These are phyloP conservation scores for Hirudinaria manillensis DNA, from an alignment of 2,888 invertebrate genomes.

Conservation along the genomic window DNA sequence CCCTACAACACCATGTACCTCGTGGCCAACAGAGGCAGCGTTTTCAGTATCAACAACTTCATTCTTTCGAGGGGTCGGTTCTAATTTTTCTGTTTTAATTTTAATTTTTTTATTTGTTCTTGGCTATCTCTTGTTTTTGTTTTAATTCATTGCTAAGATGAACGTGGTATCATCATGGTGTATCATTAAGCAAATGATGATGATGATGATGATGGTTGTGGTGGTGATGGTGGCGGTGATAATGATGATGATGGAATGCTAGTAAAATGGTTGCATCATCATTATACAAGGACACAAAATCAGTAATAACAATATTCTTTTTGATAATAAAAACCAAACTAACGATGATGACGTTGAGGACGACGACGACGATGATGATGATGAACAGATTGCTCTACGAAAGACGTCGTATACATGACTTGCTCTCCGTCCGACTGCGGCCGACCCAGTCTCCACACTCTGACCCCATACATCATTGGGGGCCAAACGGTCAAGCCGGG, in stretches of 20 bases:
- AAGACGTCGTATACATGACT: background rate
- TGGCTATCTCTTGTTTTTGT: no score
- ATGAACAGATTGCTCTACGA: slow-evolving; percentile 1
- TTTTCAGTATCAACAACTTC: background rate
- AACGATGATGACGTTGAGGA: no score
- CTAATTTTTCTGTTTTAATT: background rate
- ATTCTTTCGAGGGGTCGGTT: background rate
- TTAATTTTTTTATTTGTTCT: no score
- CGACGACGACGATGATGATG: no score
- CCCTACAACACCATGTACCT: background rate
- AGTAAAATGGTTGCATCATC: background rate
- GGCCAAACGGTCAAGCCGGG: slow-evolving; percentile 36
- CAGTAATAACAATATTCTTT: no score
- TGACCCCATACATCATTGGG: slow-evolving; percentile 38
- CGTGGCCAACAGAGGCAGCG: background rate
- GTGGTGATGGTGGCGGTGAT: background rate
- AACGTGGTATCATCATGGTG: no score
- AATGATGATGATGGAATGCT: background rate
- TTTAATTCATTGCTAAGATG: no score
- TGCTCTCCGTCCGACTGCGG: slow-evolving; percentile 20
- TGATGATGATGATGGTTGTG: background rate
- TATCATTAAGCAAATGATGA: background rate
- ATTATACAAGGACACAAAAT: background rate
- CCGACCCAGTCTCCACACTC: background rate
- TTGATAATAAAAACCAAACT: no score